phyloP scores from a whole-genome alignment of 1,140 invertebrate genomes.

The Drosophila ogumai region DNA sequence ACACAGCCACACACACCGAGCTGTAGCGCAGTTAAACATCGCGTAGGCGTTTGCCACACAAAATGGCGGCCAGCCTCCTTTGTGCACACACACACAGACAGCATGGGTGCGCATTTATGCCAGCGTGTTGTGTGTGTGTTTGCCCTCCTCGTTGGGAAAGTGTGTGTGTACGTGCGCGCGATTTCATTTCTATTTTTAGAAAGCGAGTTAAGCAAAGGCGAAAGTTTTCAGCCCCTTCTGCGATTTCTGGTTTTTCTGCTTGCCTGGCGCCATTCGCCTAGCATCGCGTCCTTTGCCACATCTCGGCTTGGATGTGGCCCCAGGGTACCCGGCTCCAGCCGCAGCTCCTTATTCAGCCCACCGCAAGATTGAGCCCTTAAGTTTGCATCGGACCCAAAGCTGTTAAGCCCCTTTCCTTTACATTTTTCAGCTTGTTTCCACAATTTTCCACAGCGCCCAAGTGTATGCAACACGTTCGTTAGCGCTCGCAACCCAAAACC shows the following conservation, averaged over 20 bases:
- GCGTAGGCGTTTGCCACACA: slow-evolving; percentile 75
- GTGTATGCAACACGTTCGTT: slow-evolving; percentile 56
- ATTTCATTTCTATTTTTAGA: slow-evolving; percentile 83
- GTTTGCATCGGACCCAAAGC: slow-evolving; percentile 31
- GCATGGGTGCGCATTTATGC: slow-evolving; percentile 7
- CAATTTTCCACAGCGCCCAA: slow-evolving; percentile 31
- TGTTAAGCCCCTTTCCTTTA: slow-evolving; percentile 46
- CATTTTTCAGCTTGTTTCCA: slow-evolving; percentile 5
- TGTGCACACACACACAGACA: slow-evolving; percentile 57
- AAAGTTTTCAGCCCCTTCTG: slow-evolving; percentile 56
- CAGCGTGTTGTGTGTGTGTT: slow-evolving; percentile 15
- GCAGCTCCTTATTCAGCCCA: slow-evolving; percentile 1
- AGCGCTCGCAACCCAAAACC: slow-evolving; percentile 18
- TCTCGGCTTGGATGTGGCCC: slow-evolving; percentile 22
- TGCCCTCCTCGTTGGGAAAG: slow-evolving; percentile 21
- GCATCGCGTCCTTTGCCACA: slow-evolving; percentile 41
- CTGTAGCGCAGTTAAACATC: slow-evolving; percentile 47
- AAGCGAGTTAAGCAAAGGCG: slow-evolving; percentile 63
- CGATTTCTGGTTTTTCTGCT: slow-evolving; percentile 38
- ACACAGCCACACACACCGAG: slow-evolving; percentile 26
- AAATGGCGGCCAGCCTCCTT: slow-evolving; percentile 77
- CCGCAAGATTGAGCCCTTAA: slow-evolving; percentile 27
- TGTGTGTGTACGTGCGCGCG: slow-evolving; percentile 72
- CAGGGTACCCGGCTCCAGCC: background rate
- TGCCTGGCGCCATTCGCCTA: slow-evolving; percentile 54